phyloP scores from a whole-genome alignment of 2,113 vertebrate species.

The Erythrolamprus reginae region DNA sequence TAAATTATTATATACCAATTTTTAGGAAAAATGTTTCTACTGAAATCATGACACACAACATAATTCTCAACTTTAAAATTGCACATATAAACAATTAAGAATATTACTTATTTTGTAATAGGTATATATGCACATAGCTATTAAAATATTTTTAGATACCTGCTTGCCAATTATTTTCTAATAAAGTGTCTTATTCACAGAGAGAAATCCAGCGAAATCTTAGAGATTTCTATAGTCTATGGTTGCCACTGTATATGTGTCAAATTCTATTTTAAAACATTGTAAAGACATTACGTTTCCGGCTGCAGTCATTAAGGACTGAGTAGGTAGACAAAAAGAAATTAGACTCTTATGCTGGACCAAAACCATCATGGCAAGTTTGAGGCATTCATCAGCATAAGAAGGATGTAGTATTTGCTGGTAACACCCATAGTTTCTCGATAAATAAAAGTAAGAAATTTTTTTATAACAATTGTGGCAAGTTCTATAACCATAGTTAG shows the following conservation, averaged over 20 bases:
- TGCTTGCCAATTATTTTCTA: not conserved
- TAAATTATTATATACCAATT: not conserved
- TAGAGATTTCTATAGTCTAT: not conserved
- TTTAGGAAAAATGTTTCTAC: not conserved
- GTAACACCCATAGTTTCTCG: not conserved
- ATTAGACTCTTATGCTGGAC: not conserved
- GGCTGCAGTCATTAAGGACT: not conserved
- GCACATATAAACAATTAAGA: not conserved
- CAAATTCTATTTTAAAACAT: not conserved
- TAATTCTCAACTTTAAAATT: not conserved
- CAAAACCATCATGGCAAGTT: not conserved
- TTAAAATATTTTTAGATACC: not conserved
- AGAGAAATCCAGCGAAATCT: not conserved
- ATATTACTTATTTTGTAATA: not conserved
- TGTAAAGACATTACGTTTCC: not conserved
- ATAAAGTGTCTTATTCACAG: not conserved
- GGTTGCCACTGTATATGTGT: not conserved
- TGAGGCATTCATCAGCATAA: not conserved
- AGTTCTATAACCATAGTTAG: not conserved
- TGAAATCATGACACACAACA: not conserved
- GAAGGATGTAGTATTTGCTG: not conserved
- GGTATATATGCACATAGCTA: not conserved
- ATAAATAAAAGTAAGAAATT: not conserved
- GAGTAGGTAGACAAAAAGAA: not conserved
- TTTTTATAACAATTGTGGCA: not conserved